These are phyloP conservation scores for Temnothorax ravouxi DNA, from an alignment of 2,888 invertebrate species.

Conservation along the genomic window DNA sequence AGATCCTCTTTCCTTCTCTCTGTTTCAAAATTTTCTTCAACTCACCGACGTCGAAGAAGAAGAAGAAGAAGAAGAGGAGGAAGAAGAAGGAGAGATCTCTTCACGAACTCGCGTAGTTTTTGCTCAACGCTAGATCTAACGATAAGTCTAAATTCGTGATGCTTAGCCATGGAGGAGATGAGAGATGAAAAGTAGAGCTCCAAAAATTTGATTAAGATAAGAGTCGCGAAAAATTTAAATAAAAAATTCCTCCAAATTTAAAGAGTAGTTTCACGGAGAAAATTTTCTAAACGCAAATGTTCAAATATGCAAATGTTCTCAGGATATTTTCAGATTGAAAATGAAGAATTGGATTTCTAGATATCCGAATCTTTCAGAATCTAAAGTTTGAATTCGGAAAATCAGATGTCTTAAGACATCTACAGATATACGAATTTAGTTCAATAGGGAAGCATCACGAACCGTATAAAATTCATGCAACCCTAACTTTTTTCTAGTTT, in stretches of 20 bases:
- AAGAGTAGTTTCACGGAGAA: neutral
- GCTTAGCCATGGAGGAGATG: neutral
- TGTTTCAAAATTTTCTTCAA: constrained; percentile 37
- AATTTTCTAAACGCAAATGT: neutral
- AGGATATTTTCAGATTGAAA: neutral
- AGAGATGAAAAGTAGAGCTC: neutral
- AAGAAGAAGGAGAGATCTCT: constrained; percentile 50
- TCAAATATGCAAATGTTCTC: neutral
- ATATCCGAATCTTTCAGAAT: neutral
- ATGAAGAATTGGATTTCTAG: neutral
- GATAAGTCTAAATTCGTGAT: constrained; percentile 33
- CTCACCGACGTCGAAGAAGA: constrained; percentile 60
- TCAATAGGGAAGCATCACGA: constrained; percentile 35
- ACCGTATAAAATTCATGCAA: constrained; percentile 18
- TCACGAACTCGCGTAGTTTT: constrained; percentile 25
- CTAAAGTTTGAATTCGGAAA: neutral
- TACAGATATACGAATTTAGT: neutral
- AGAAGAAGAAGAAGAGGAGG: constrained; percentile 37
- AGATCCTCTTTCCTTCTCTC: constrained; percentile 38
- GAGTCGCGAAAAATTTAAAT: neutral
- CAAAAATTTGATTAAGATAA: neutral
- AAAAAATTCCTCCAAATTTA: neutral
- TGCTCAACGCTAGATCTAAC: constrained; percentile 8
- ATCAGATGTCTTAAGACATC: neutral
- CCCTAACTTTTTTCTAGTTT: neutral